These are phyloP conservation scores for Eupeodes corollae DNA, from an alignment of 1,140 invertebrate species.

Conservation along the genomic window DNA sequence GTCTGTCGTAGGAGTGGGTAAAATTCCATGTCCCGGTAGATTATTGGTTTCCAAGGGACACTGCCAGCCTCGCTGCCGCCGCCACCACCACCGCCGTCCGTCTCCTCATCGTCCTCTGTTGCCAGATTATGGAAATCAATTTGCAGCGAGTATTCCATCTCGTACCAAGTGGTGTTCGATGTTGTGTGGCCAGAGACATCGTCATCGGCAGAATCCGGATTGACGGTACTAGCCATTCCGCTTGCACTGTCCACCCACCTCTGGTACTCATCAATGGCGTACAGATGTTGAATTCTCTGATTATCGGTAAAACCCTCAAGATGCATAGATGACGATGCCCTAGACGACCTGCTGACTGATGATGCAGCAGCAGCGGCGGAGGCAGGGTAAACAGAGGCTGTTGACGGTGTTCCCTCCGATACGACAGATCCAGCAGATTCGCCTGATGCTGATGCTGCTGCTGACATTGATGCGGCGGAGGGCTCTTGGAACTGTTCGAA, in stretches of 20 bases:
- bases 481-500: constrained; percentile 9
- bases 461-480: constrained; percentile 4
- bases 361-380: not conserved
- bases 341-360: too few relatives aligned
- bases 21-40: constrained; percentile 30
- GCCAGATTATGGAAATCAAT: constrained; percentile 17
- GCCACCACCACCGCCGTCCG: not conserved
- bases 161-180: not conserved
- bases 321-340: not conserved
- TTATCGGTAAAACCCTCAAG: not conserved
- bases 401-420: not conserved
- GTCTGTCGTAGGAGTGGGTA: constrained; percentile 51
- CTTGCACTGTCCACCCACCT: too few relatives aligned
- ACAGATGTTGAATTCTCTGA: not conserved
- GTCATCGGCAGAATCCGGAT: not conserved
- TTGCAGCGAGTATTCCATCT: constrained; percentile 16
- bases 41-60: constrained; percentile 20
- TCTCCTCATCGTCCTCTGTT: not conserved
- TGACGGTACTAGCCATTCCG: not conserved
- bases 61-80: not conserved
- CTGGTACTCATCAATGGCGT: too few relatives aligned
- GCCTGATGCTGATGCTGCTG: too few relatives aligned
- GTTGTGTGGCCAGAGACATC: not conserved
- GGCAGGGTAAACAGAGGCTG: not conserved
- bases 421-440: too few relatives aligned